Evolutionary conservation across 2,797 vertebrate genomes (phyloP), one percentile per base, ranked within the genome.

Genomic region (Xenops minutus): DNA sequence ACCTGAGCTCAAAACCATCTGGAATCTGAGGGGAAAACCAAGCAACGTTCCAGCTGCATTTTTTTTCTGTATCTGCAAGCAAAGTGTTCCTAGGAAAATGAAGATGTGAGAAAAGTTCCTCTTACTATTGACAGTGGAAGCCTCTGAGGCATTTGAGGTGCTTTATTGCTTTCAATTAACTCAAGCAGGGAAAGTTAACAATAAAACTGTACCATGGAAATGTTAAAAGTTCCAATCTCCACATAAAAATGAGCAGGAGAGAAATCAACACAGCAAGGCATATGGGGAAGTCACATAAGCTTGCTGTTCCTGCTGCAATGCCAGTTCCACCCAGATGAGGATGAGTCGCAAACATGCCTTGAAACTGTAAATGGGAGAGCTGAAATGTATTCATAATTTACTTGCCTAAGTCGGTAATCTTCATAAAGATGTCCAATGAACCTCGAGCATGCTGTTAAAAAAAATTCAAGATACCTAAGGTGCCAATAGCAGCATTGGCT

Each of bases 81-180:
- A 44, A 88, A 92, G 43, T 30, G 9, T 87, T 89, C 39, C 2
- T 3, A 82, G 49, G 29, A 89, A 89, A 94, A 80, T 67, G 64
- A 89, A 94, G 74, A 89, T 3, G 2, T 67, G 77, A 7, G 4
- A 75, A 89, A 91, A 92, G 41, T 55, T 96, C 72, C 58, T 85
- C 44, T 92, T 61, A 23, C 39, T 85, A 67, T 67, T 82, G 86
- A 89, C 81, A 82, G 34, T 34, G 56, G 55, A 92, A 95, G 55
- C 67, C 71, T 93, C 72, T 79, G 67, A 92, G 89, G 91, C 67
- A 71, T 89, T 94, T 96, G 78, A 87, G 74, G 67, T 94, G 63
- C 78, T 90, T 86, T 93, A 94, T 48, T 52, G 77, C 52, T 93
- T 95, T 92, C 94, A 73, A 86, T 85, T 96, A 93, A 82, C 74